Percentiles rank a stretch among this genome's conserved stretches.
Conservation (phyloP, 2,113 vertebrate species). For the Eubucco bourcierii region DNA sequence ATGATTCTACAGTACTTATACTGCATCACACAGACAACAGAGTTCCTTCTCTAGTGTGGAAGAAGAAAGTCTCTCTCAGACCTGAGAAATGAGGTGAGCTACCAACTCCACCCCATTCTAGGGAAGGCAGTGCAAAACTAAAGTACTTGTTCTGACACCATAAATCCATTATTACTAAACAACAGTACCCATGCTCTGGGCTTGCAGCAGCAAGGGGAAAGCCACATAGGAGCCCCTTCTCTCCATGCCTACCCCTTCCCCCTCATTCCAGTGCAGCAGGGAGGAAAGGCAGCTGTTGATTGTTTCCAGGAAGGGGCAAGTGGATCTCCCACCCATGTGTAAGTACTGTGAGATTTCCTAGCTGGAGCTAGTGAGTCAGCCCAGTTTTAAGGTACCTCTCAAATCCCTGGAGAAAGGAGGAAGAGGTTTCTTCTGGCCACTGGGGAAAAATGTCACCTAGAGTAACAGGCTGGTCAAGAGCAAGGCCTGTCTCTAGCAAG, state of each 20-base stretch:
- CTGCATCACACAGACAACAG: not conserved
- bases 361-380: not conserved
- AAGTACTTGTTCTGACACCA: not conserved
- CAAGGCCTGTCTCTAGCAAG: not conserved
- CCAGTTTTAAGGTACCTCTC: not conserved
- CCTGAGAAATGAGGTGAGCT: not conserved
- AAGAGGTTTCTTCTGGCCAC: not conserved
- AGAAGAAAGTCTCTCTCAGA: not conserved
- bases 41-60: not conserved
- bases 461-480: not conserved
- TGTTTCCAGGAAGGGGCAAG: not conserved
- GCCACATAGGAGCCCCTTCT: not conserved
- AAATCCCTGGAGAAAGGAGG: not conserved
- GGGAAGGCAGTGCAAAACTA: not conserved
- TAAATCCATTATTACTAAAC: not conserved
- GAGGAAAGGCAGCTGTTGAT: not conserved
- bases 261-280: not conserved
- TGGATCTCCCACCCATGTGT: not conserved
- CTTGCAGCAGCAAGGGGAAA: not conserved
- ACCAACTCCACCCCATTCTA: not conserved
- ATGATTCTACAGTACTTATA: not conserved
- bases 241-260: not conserved
- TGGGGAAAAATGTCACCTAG: not conserved
- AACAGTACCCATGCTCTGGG: not conserved
- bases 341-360: not conserved